A percentile compares a stretch with the other conserved stretches of the same genome.
These are phyloP conservation scores for Cyprichromis sp. DNA, from an alignment of 2,113 vertebrate species.

Conservation along the genomic window DNA sequence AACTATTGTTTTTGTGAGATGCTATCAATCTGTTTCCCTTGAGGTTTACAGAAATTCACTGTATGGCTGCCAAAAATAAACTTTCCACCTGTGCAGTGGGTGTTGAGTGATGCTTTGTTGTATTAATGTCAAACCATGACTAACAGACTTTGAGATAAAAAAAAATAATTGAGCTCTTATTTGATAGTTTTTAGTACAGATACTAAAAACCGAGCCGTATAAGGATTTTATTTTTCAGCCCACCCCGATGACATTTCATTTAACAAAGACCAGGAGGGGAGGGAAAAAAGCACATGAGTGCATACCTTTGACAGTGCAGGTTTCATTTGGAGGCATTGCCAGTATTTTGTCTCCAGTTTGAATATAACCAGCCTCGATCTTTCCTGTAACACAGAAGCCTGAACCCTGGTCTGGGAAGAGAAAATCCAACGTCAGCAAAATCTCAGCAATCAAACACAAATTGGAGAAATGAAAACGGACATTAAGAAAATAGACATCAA, in stretches of 20 bases:
- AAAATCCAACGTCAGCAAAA: neutral
- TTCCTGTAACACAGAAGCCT: constrained; percentile 96
- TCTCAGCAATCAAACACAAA: neutral
- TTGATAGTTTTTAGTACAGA: neutral
- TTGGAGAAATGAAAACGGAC: neutral
- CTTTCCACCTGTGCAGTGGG: neutral
- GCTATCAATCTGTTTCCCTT: neutral
- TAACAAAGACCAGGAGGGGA: neutral
- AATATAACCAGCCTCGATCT: constrained; percentile 94
- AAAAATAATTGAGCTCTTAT: neutral
- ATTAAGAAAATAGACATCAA: neutral
- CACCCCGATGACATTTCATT: neutral
- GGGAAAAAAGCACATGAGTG: neutral
- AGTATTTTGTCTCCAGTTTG: constrained; percentile 87
- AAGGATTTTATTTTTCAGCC: neutral
- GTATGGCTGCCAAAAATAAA: neutral
- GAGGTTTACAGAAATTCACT: neutral
- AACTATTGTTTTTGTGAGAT: neutral
- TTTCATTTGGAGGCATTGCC: constrained; percentile 96
- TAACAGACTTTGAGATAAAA: neutral
- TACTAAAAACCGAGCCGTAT: neutral
- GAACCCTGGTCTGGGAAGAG: constrained; percentile 88
- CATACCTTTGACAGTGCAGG: constrained; percentile 92
- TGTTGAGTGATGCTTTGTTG: neutral
- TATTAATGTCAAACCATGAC: neutral